Base-by-base conservation (phyloP, 1,140 invertebrate genomes). In the Apocrypta bakeri region DNA sequence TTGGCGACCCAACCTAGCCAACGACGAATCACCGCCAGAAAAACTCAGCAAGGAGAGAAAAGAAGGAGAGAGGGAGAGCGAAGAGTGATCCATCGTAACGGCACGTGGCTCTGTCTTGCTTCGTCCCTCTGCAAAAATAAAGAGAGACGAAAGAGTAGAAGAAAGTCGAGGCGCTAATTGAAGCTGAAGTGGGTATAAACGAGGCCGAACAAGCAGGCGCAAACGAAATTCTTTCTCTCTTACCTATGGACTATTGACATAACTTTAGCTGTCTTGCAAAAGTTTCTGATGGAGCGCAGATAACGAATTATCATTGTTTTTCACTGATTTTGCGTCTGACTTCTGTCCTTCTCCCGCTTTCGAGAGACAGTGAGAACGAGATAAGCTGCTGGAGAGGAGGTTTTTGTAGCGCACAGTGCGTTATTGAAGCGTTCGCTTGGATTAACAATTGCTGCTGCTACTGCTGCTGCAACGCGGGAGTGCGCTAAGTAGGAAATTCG, bases 111-210 rank as follows among this genome's bases (percentile, higher is more conserved):
- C 37, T 63, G 11, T 27, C 25, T 25, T 12, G 3, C 27, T 17
- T 61, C 71, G 64, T 76, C 79, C 68, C 27, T 64, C 14, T 27
- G 77, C 66, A 75, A 79, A 63, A 79, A 82, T 66, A 27, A 66
- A 66, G 79, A 61, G n/a, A 77, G 21, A 17, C 25, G 42, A 76
- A n/a, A 48, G 42, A 56, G 48, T n/a, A 56, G 37, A 83, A 68
- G 7, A 31, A 72, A 73, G 69, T 48, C 56, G 40, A 61, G 72
- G 72, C 61, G 31, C 64, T 82, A 82, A 82, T 82, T 76, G 80
- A 71, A 71, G 80, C 25, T 82, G 80, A 82, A 82, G 79, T 73
- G 72, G 80, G n/a, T 56, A 81, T 75, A 81, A 81, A 81, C 25
- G 80, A 81, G 80, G 37, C 29, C 63, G 56, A 74, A 74, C 48